phyloP scores from a whole-genome alignment of 2,113 vertebrate genomes.

The Oryctolagus cuniculus region mOryCun1.1 NC_091442.1:43638001-43638500 shows the following conservation, averaged over 20 bases:
- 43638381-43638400: neutral
- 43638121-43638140: no score
- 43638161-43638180: no score
- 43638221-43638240: constrained; percentile 39
- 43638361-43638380: neutral
- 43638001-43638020: no score
- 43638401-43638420: neutral
- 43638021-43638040: no score
- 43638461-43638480: neutral
- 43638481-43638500: neutral
- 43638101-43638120: no score
- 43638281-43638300: neutral
- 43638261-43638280: neutral
- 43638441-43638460: neutral
- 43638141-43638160: no score
- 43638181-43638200: neutral
- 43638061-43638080: no score
- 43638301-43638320: neutral
- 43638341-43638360: neutral
- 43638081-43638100: no score
- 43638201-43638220: neutral
- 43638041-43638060: no score
- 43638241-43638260: neutral
- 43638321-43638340: neutral
- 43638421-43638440: neutral